A percentile compares a stretch with the other conserved stretches of the same genome.
phyloP scores from a whole-genome alignment of 23 tunicate species.

The Aplidium turbinatum region DNA sequence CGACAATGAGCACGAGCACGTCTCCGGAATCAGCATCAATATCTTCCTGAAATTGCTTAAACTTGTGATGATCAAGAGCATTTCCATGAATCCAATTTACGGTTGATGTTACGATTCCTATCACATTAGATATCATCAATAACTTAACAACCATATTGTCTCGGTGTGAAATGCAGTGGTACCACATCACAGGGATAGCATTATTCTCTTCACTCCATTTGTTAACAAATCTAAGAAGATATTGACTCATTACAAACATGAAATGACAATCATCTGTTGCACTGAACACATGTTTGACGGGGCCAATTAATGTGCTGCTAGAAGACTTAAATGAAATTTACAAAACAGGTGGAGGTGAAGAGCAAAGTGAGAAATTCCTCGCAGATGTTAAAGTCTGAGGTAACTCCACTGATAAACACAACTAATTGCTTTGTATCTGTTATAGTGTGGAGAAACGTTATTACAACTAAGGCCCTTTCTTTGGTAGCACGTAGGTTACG shows the following conservation, averaged over 20 bases:
- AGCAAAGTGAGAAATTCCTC: slow-evolving; percentile 19
- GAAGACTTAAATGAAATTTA: slow-evolving; percentile 12
- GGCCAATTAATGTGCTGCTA: slow-evolving; percentile 1
- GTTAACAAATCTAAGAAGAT: slow-evolving; percentile 10
- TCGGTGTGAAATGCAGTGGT: slow-evolving; percentile 20
- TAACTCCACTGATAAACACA: slow-evolving; percentile 20
- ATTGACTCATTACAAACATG: slow-evolving; percentile 1
- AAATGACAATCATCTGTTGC: slow-evolving; percentile 20
- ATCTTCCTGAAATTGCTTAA: slow-evolving; percentile 4
- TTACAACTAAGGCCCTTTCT: no score
- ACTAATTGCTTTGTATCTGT: not conserved
- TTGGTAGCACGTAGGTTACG: no score
- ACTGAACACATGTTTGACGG: slow-evolving; percentile 20
- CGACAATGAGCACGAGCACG: slow-evolving; percentile 24
- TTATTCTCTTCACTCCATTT: slow-evolving; percentile 20
- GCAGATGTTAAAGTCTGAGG: slow-evolving; percentile 2
- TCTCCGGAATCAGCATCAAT: slow-evolving; percentile 22
- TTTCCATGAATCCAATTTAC: slow-evolving; percentile 14
- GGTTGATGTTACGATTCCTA: not conserved
- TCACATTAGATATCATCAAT: slow-evolving; percentile 7
- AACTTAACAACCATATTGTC: not conserved
- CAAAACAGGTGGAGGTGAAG: not conserved
- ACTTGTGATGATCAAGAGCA: slow-evolving; percentile 15
- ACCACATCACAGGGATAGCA: slow-evolving; percentile 1
- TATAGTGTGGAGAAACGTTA: no score